Evolutionary conservation across 2,797 vertebrate species (phyloP).

Genomic region (Thripadectes ignobilis): DNA sequence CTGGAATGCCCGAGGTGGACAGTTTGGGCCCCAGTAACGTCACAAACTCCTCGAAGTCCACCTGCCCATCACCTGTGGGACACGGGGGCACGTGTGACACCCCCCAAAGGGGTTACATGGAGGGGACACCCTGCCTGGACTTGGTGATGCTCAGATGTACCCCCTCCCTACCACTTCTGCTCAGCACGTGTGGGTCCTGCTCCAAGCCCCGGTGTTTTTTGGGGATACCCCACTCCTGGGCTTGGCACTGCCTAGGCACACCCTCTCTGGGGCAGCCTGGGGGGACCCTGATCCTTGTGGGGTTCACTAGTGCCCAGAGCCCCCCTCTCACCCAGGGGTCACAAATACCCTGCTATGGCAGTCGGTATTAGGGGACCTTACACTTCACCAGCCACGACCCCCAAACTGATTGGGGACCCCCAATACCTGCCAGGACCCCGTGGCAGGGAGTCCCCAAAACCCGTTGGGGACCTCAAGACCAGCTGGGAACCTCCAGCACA

Average conservation of each 20-base stretch:
- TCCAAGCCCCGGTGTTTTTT: fast-evolving
- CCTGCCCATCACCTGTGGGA: constrained; percentile 89
- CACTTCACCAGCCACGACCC: background rate
- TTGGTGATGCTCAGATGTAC: fast-evolving
- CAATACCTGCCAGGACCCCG: too few species aligned
- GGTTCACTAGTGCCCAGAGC: background rate
- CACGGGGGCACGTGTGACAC: background rate
- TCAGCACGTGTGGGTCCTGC: background rate
- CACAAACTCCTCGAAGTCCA: constrained; percentile 98
- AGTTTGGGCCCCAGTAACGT: constrained; percentile 95
- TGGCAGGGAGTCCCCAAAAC: background rate
- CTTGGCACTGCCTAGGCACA: background rate
- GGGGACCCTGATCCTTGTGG: background rate
- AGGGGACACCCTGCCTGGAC: background rate
- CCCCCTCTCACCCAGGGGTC: background rate
- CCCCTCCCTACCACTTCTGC: background rate
- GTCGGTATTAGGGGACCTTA: fast-evolving
- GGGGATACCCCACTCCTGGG: background rate
- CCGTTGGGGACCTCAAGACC: fast-evolving
- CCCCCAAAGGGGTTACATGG: too few species aligned
- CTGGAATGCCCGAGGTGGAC: constrained; percentile 91
- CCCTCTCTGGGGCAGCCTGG: background rate
- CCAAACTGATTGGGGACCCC: background rate
- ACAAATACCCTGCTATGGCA: background rate
- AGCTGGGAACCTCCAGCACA: background rate